Evolutionary conservation across 2,888 invertebrate species (phyloP), one percentile per base, ranked within the genome.

Genomic region (Lithophane ornitopus): DNA sequence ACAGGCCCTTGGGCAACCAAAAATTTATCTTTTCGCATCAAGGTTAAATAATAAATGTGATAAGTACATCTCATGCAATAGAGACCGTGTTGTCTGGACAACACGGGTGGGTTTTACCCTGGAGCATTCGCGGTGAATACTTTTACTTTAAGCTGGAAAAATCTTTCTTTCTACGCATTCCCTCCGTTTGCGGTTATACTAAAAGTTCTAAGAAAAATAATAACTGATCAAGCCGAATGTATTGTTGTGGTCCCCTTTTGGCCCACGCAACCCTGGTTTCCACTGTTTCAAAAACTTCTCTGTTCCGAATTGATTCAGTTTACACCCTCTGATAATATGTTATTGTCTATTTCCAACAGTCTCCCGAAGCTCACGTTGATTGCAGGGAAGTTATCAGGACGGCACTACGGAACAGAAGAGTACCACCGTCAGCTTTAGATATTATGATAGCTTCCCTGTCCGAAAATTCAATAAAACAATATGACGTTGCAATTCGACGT

Each of bases 331-430:
- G 19, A 28, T 34, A 59, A 59, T 61, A 39, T 61, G 11, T 61
- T 39, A 22, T 63, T 41, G 16, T 26, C n/a, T n/a, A 41, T 44
- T 26, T 63, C n/a, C 41, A 63, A 63, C 44, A 44, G 39, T 44
- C 34, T n/a, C 54, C 54, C 54, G 54, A 54, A 54, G 12, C n/a
- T 54, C n/a, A n/a, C 11, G 54, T 54, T 54, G n/a, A n/a, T 54
- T 54, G 65, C 65, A 49, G 65, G 65, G 46, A 65, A 46, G 46
- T 65, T 65, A 46, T 46, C 65, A 65, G 65, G 65, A 65, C 65
- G 28, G 65, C 65, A 49, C 26, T 65, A 49, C 12, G 44, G n/a
- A 46, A 65, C 44, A 65, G 46, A 26, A 19, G 46, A 26, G 46
- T 65, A 46, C 28, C 46, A n/a, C n/a, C 12, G n/a, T n/a, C 56